phyloP scores from a whole-genome alignment of 2,113 vertebrate genomes.

The Megaptera novaeangliae region DNA sequence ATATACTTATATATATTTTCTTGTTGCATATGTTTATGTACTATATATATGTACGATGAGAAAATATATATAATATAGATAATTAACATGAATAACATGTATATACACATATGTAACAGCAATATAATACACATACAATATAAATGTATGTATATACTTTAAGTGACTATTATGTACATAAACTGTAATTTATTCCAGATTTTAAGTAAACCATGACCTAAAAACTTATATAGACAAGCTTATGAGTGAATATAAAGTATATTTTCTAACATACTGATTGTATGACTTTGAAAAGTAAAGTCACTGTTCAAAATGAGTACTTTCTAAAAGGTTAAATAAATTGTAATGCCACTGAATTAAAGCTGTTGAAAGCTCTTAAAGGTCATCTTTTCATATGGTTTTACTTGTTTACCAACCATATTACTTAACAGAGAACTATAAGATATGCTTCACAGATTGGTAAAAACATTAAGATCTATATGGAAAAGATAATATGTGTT shows the following conservation, averaged over 20 bases:
- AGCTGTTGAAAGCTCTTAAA: slow-evolving; percentile 79
- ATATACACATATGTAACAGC: background rate
- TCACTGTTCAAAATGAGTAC: slow-evolving; percentile 75
- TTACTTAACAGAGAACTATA: slow-evolving; percentile 25
- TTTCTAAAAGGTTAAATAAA: slow-evolving; percentile 84
- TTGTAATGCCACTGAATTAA: slow-evolving; percentile 77
- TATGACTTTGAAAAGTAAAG: slow-evolving; percentile 67
- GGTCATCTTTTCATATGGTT: slow-evolving; percentile 70
- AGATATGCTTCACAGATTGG: background rate
- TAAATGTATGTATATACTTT: background rate
- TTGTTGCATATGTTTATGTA: background rate
- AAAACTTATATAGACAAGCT: background rate
- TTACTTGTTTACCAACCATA: slow-evolving; percentile 56
- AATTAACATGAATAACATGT: background rate
- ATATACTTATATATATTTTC: background rate
- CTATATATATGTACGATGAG: background rate
- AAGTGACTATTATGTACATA: background rate
- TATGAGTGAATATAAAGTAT: slow-evolving; percentile 49
- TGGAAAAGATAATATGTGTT: background rate
- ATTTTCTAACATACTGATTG: slow-evolving; percentile 61
- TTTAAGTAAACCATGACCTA: background rate
- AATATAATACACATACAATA: background rate
- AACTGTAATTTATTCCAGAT: background rate
- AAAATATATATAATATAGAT: background rate
- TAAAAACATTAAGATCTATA: background rate